Conservation (phyloP, 2,113 vertebrate genomes). For the Megaceryle torquata region DNA sequence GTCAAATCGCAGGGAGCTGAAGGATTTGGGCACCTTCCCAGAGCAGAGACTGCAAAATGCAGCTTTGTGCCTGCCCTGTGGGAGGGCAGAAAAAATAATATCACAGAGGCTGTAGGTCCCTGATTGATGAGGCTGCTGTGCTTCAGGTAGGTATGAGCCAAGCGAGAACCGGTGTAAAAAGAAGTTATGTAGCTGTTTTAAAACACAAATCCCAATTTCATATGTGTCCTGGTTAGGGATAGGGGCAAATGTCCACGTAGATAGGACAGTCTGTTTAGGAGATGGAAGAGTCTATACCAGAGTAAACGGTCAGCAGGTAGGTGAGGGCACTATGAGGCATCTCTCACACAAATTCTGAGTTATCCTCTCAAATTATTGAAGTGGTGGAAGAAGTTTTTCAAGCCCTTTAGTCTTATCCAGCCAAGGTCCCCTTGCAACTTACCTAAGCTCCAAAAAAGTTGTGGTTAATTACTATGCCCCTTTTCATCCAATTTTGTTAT, state of each 20-base stretch:
- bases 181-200: neutral
- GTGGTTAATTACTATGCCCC: neutral
- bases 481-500: neutral
- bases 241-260: neutral
- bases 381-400: neutral
- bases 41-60: neutral
- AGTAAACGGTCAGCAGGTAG: neutral
- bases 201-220: neutral
- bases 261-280: neutral
- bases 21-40: neutral
- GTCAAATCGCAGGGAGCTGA: neutral
- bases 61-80: neutral
- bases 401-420: neutral
- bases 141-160: neutral
- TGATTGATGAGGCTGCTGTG: neutral
- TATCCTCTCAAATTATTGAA: neutral
- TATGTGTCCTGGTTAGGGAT: neutral
- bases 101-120: neutral
- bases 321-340: accelerated
- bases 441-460: neutral
- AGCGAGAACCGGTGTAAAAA: neutral
- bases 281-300: neutral
- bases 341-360: neutral
- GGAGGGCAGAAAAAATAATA: neutral
- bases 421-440: neutral